Evolutionary conservation across 2,113 vertebrate species (phyloP).

Genomic region (Nansenia antarctica): DNA sequence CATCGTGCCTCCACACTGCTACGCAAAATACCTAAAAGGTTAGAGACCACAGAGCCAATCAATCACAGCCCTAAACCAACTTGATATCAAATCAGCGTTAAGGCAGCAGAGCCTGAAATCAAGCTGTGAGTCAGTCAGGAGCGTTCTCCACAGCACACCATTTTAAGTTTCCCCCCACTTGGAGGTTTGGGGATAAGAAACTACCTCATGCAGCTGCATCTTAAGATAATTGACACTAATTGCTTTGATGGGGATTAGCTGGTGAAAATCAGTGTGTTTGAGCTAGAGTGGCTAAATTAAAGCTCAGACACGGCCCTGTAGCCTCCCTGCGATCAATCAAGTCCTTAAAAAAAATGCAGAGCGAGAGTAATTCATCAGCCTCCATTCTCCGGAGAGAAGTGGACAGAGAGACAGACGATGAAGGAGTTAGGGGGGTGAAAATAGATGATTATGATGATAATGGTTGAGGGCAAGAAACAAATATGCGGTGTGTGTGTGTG

Average conservation of each 20-base stretch:
- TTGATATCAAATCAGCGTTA: slow-evolving; percentile 1
- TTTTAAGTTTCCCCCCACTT: slow-evolving; percentile 25
- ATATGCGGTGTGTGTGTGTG: not conserved
- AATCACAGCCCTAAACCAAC: slow-evolving; percentile 10
- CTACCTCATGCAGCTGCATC: slow-evolving; percentile 63
- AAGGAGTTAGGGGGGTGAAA: slow-evolving; percentile 26
- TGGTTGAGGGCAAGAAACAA: slow-evolving; percentile 52
- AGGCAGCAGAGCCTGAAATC: slow-evolving; percentile 30
- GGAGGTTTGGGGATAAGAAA: slow-evolving; percentile 41
- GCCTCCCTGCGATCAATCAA: slow-evolving; percentile 66
- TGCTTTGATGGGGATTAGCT: slow-evolving; percentile 72
- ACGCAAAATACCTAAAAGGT: slow-evolving; percentile 11
- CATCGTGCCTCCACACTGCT: not conserved
- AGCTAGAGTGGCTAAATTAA: slow-evolving; percentile 56
- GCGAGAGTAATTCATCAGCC: slow-evolving; percentile 65
- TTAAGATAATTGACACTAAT: slow-evolving; percentile 74
- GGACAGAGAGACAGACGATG: slow-evolving; percentile 49
- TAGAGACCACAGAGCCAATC: slow-evolving; percentile 21
- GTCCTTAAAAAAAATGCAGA: slow-evolving; percentile 57
- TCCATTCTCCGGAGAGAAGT: slow-evolving; percentile 49
- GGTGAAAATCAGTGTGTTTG: slow-evolving; percentile 54
- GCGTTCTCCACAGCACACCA: no score
- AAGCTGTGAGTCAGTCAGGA: slow-evolving; percentile 16
- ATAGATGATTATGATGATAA: slow-evolving; percentile 57
- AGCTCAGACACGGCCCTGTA: slow-evolving; percentile 31